phyloP scores from a whole-genome alignment of 2,888 invertebrate genomes.

The Drosophila picticornis region DNA sequence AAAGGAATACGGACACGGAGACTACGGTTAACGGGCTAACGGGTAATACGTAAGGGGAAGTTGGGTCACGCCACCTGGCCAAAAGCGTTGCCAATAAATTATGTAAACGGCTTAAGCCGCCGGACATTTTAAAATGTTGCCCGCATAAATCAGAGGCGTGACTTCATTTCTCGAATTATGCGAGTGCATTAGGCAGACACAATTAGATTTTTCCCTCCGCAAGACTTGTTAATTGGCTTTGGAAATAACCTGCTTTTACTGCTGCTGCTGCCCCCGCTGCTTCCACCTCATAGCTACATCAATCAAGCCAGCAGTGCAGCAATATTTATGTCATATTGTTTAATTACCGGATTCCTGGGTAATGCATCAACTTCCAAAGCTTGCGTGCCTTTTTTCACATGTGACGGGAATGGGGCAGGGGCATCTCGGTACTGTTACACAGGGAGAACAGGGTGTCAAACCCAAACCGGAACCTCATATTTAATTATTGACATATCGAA shows the following conservation, averaged over 20 bases:
- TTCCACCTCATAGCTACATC: constrained; percentile 16
- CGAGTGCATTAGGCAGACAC: constrained; percentile 46
- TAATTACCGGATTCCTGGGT: constrained; percentile 81
- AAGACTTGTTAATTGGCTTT: constrained; percentile 45
- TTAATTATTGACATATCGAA: background rate
- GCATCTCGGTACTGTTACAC: background rate
- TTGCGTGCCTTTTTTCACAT: constrained; percentile 46
- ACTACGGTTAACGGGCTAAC: background rate
- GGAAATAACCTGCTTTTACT: background rate
- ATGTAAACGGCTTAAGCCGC: constrained; percentile 76
- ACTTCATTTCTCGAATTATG: constrained; percentile 47
- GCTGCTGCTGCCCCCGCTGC: background rate
- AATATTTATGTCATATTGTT: constrained; percentile 83
- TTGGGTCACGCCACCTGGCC: constrained; percentile 1
- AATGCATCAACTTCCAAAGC: constrained; percentile 77
- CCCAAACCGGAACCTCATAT: background rate
- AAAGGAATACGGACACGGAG: background rate
- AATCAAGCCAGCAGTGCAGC: constrained; percentile 66
- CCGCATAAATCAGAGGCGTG: constrained; percentile 68
- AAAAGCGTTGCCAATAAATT: constrained; percentile 65
- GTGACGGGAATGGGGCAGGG: background rate
- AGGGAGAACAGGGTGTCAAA: background rate
- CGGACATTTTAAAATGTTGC: constrained; percentile 50
- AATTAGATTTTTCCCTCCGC: constrained; percentile 44
- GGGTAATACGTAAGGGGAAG: background rate